Evolutionary conservation across 2,888 invertebrate genomes (phyloP).

Genomic region (Globia sparganii): DNA sequence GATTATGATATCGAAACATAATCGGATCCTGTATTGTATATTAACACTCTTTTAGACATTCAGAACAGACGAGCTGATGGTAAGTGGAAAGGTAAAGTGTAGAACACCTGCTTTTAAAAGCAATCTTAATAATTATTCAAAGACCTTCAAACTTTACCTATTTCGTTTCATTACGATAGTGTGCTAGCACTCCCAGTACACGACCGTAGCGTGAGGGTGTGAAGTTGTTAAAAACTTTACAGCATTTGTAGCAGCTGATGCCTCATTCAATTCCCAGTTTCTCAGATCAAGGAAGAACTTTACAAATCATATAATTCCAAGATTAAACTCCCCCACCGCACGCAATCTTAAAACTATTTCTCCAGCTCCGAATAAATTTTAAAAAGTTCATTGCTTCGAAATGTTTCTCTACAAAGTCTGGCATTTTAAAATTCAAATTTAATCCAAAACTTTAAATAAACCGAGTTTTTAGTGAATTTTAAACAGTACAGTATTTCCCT

Average conservation of each 20-base stretch:
- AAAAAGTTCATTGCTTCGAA: conserved; percentile 56
- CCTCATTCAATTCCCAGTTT: conserved; percentile 28
- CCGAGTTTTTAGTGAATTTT: conserved; percentile 44
- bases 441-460: conserved; percentile 64
- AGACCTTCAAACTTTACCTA: conserved; percentile 7
- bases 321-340: conserved; percentile 40
- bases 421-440: conserved; percentile 69
- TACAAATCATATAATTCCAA: conserved; percentile 49
- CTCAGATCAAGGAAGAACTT: conserved; percentile 32
- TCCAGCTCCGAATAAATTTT: conserved; percentile 49
- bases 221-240: conserved; percentile 28
- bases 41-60: background rate
- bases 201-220: background rate
- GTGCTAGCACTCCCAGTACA: background rate
- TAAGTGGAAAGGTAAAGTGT: background rate
- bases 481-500: conserved; percentile 40
- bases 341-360: conserved; percentile 53
- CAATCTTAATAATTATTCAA: conserved; percentile 8
- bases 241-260: conserved; percentile 19
- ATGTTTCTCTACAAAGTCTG: conserved; percentile 42
- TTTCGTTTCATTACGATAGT: conserved; percentile 13
- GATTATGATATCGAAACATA: background rate
- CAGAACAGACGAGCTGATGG: no score
- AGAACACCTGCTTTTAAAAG: conserved; percentile 7
- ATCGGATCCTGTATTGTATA: background rate